Percentiles rank a stretch among this genome's conserved stretches.
These are phyloP conservation scores for Tachuris rubrigastra DNA, from an alignment of 2,113 vertebrate genomes.

Conservation along the genomic window DNA sequence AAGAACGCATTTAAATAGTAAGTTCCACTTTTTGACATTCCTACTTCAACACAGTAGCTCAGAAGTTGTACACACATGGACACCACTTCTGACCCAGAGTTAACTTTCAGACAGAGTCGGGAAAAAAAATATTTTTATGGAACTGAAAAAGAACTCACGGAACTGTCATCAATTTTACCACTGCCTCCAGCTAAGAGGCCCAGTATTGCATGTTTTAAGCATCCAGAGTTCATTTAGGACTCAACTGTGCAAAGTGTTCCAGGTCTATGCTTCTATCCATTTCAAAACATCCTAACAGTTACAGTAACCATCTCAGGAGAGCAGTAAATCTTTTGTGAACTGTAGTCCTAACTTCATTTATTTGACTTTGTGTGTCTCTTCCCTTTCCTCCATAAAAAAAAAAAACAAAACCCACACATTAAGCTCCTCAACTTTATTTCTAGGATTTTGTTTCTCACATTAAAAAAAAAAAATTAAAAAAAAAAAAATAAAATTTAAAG, in stretches of 20 bases:
- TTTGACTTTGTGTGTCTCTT: not conserved
- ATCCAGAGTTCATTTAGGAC: not conserved
- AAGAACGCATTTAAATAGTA: not conserved
- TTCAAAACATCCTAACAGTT: not conserved
- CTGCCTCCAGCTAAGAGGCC: not conserved
- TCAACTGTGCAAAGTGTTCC: not conserved
- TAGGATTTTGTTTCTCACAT: not conserved
- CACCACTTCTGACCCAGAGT: not conserved
- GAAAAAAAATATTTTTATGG: not conserved
- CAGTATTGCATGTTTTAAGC: not conserved
- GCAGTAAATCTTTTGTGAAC: not conserved
- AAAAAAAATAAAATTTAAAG: not conserved
- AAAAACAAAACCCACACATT: rapidly evolving
- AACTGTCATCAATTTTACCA: not conserved
- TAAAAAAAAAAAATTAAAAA: not conserved
- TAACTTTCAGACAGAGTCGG: not conserved
- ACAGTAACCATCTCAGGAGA: not conserved
- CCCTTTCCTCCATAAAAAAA: not conserved
- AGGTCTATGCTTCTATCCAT: not conserved
- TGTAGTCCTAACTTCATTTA: not conserved
- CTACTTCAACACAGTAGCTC: not conserved
- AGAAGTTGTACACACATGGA: not conserved
- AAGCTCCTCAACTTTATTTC: not conserved
- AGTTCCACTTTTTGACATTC: not conserved
- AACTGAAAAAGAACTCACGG: not conserved